phyloP scores from a whole-genome alignment of 1,140 invertebrate genomes.

The Calliphora vicina region DNA sequence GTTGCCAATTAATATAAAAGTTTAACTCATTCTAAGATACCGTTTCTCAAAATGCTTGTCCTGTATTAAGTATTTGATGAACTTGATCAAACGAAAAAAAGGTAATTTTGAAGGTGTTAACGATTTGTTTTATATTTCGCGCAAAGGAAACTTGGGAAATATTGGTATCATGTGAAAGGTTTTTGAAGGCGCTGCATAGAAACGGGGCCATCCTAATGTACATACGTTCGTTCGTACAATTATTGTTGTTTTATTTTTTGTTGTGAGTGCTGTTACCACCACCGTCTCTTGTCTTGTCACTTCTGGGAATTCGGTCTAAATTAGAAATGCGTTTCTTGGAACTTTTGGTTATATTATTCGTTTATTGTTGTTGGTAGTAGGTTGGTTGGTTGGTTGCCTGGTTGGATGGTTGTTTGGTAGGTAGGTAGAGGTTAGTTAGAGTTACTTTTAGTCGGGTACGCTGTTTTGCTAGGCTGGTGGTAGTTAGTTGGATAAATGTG shows the following conservation, averaged over 20 bases:
- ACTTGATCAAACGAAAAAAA: no score
- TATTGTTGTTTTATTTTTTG: not conserved
- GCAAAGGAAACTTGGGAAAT: no score
- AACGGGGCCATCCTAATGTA: no score
- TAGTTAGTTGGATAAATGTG: not conserved
- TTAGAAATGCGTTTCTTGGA: slow-evolving; percentile 63
- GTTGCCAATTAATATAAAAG: no score
- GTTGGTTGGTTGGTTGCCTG: not conserved
- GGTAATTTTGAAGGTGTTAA: no score
- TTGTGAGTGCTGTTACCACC: slow-evolving; percentile 35
- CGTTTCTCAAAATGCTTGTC: no score
- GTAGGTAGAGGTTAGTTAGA: not conserved
- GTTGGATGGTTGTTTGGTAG: not conserved
- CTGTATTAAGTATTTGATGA: no score
- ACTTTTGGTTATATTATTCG: slow-evolving; percentile 58
- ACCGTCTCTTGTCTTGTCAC: slow-evolving; percentile 46
- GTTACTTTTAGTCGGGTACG: not conserved
- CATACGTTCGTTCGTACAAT: not conserved
- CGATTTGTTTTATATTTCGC: no score
- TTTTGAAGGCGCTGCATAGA: no score
- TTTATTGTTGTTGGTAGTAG: slow-evolving; percentile 42
- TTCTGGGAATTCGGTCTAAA: slow-evolving; percentile 63
- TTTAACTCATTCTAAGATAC: no score
- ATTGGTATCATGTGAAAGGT: no score
- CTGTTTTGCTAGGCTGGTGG: no score